phyloP scores from a whole-genome alignment of 2,797 vertebrate species.

The Pseudochirops corinnae region DNA sequence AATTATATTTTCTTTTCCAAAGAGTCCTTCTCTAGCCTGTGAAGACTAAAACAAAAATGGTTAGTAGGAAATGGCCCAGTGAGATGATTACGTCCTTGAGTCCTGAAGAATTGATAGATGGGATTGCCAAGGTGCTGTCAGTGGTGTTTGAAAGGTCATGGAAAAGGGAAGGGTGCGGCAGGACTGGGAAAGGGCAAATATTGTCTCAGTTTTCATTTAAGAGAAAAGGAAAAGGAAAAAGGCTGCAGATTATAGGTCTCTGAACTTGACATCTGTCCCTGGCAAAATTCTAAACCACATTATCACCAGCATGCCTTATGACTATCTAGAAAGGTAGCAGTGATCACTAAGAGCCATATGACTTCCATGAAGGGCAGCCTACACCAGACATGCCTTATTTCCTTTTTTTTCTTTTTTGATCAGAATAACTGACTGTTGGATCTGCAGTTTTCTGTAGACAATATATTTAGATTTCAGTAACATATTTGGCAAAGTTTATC shows the following conservation, averaged over 20 bases:
- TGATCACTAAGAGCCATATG: not conserved
- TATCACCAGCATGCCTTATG: not conserved
- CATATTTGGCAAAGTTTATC: not conserved
- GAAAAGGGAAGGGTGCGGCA: not conserved
- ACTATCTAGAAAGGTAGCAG: not conserved
- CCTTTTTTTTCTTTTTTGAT: not conserved
- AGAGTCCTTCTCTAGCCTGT: not conserved
- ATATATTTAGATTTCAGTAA: not conserved
- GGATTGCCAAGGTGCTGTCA: not conserved
- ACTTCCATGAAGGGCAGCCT: not conserved
- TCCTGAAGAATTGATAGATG: not conserved
- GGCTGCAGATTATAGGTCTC: no score
- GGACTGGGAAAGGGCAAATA: not conserved
- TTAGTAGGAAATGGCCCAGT: not conserved
- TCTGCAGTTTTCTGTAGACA: not conserved
- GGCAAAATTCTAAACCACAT: not conserved
- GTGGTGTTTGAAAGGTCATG: not conserved
- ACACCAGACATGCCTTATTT: not conserved
- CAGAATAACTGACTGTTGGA: not conserved
- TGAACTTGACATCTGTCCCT: not conserved
- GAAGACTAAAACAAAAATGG: not conserved
- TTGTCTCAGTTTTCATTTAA: not conserved
- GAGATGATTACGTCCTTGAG: not conserved
- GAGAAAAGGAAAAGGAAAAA: not conserved
- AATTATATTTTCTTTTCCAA: not conserved